phyloP scores from a whole-genome alignment of 1,140 invertebrate genomes.

The Epicauta chinensis region DNA sequence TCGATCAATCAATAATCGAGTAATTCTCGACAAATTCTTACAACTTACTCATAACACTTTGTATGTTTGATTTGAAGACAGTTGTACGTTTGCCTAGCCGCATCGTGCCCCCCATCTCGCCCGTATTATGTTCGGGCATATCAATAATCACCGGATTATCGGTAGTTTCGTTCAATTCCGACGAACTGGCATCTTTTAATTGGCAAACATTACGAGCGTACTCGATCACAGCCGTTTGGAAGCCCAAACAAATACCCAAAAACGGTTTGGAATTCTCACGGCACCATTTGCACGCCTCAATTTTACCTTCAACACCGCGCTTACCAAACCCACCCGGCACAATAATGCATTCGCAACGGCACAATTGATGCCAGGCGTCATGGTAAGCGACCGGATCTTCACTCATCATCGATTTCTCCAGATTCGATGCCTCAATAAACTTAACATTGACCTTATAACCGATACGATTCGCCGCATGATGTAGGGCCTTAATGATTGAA shows the following conservation, averaged over 20 bases:
- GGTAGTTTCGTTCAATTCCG: conserved; percentile 75
- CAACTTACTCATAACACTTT: conserved; percentile 64
- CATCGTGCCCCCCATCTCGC: conserved; percentile 96
- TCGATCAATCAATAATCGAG: conserved; percentile 9
- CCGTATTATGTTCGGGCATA: conserved; percentile 97
- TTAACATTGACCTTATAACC: conserved; percentile 82
- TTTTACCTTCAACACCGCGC: conserved; percentile 94
- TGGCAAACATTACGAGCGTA: conserved; percentile 85
- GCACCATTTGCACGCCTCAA: conserved; percentile 90
- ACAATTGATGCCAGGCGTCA: conserved; percentile 89
- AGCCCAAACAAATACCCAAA: conserved; percentile 92
- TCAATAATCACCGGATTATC: conserved; percentile 84
- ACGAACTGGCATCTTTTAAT: conserved; percentile 75
- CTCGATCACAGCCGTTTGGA: conserved; percentile 97
- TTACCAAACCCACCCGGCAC: conserved; percentile 90
- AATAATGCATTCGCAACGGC: conserved; percentile 88
- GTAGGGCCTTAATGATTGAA: conserved; percentile 90
- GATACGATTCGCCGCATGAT: conserved; percentile 82
- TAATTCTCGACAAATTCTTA: not conserved
- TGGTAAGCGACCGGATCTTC: conserved; percentile 80
- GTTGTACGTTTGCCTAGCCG: conserved; percentile 88
- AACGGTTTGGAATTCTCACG: conserved; percentile 84
- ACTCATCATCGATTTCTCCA: conserved; percentile 69
- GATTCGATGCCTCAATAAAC: conserved; percentile 86
- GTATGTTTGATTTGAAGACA: conserved; percentile 53